Conservation (phyloP, 2,113 vertebrate genomes). For the Nicator chloris region DNA sequence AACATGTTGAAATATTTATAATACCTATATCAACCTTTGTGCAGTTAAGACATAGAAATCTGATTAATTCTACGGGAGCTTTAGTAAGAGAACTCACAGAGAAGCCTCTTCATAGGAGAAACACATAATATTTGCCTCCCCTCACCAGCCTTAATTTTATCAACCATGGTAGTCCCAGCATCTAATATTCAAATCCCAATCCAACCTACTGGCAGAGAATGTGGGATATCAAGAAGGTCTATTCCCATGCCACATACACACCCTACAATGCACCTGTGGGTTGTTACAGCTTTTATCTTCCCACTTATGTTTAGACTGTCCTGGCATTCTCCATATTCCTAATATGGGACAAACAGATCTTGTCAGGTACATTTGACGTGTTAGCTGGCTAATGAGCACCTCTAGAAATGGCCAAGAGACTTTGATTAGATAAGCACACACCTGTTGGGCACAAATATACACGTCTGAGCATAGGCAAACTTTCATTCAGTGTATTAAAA, state of each 20-base stretch:
- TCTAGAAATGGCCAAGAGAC: background rate
- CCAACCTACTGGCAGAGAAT: background rate
- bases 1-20: background rate
- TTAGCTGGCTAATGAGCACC: background rate
- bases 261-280: background rate
- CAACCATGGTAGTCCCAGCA: background rate
- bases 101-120: background rate
- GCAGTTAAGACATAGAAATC: background rate
- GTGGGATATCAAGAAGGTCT: background rate
- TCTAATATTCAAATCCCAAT: background rate
- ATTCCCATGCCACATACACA: background rate
- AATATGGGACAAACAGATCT: rapidly evolving
- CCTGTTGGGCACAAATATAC: background rate
- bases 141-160: background rate
- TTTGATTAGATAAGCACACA: background rate
- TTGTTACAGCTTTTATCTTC: background rate
- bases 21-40: background rate
- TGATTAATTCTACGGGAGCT: background rate
- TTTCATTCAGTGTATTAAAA: background rate
- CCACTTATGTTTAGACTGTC: background rate
- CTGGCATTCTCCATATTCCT: background rate
- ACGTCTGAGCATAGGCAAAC: background rate
- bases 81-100: background rate
- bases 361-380: background rate
- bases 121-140: background rate